phyloP scores from a whole-genome alignment of 1,140 invertebrate species.

The Drosophila equinoxialis region DNA sequence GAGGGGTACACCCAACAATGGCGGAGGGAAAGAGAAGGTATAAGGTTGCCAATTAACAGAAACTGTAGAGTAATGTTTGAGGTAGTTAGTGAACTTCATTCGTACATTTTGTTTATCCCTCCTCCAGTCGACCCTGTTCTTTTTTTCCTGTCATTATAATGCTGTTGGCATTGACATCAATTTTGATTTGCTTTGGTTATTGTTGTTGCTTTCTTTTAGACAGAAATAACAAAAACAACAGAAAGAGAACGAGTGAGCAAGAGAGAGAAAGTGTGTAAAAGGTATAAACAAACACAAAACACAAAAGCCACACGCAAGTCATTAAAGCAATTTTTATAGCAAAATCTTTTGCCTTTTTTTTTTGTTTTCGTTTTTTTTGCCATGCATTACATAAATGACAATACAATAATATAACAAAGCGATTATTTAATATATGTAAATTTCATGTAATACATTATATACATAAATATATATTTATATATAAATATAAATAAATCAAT shows the following conservation, averaged over 20 bases:
- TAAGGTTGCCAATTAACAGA: slow-evolving; percentile 75
- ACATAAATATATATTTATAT: neutral
- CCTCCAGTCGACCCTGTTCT: neutral
- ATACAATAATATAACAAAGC: slow-evolving; percentile 5
- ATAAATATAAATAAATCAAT: neutral
- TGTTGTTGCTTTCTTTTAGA: slow-evolving; percentile 42
- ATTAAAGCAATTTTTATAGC: slow-evolving; percentile 73
- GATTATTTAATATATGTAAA: slow-evolving; percentile 4
- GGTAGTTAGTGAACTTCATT: slow-evolving; percentile 30
- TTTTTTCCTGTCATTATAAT: slow-evolving; percentile 50
- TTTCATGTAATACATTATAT: neutral
- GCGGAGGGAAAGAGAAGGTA: slow-evolving; percentile 1
- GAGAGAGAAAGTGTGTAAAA: slow-evolving; percentile 28
- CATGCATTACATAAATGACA: slow-evolving; percentile 10
- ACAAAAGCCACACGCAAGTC: slow-evolving; percentile 67
- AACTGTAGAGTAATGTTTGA: slow-evolving; percentile 78
- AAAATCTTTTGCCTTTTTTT: slow-evolving; percentile 21
- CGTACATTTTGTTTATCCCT: neutral
- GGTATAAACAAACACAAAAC: slow-evolving; percentile 38
- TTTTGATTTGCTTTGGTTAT: slow-evolving; percentile 33
- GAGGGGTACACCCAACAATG: neutral
- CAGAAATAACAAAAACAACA: slow-evolving; percentile 37
- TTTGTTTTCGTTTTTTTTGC: neutral
- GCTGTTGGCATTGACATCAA: slow-evolving; percentile 74
- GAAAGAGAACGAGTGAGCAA: neutral